Percentiles rank a stretch among this genome's conserved stretches.
Conservation (phyloP, 1,140 invertebrate genomes). For the Calosoma granatense region DNA sequence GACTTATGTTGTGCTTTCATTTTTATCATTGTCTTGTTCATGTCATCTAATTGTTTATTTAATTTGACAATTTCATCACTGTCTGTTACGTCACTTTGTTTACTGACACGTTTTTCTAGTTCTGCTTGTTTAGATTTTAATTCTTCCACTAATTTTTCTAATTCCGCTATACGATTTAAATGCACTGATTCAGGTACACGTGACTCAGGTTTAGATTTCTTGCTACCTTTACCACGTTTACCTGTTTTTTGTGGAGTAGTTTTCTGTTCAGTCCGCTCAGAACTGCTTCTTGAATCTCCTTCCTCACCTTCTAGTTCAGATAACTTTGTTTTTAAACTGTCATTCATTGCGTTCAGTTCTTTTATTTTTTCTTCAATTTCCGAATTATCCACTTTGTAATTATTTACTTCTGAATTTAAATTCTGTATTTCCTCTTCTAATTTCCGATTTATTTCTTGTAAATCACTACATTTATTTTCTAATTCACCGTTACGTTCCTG, state of each 20-base stretch:
- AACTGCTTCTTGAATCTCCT: constrained; percentile 22
- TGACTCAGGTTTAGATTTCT: constrained; percentile 5
- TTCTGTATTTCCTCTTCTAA: constrained; percentile 43
- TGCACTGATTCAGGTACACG: constrained; percentile 24
- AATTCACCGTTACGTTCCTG: constrained; percentile 41
- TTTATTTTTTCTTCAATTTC: constrained; percentile 15
- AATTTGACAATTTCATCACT: constrained; percentile 43
- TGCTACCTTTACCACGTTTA: constrained; percentile 23
- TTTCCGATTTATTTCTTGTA: constrained; percentile 43
- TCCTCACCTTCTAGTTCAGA: constrained; percentile 25
- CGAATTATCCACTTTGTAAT: constrained; percentile 44
- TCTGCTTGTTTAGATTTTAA: constrained; percentile 22
- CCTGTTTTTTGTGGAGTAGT: constrained; percentile 36
- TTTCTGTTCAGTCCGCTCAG: constrained; percentile 37
- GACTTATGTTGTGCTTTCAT: constrained; percentile 67
- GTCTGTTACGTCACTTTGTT: constrained; percentile 18
- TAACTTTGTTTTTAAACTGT: constrained; percentile 15
- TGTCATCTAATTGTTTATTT: constrained; percentile 58
- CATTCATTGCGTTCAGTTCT: constrained; percentile 14
- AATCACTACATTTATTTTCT: constrained; percentile 45
- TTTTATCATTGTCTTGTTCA: constrained; percentile 75
- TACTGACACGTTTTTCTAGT: constrained; percentile 30
- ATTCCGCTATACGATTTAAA: constrained; percentile 26
- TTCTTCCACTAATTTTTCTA: constrained; percentile 38
- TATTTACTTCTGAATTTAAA: constrained; percentile 36